These are phyloP conservation scores for Adela reaumurella DNA, from an alignment of 2,888 invertebrate genomes.

Conservation along the genomic window DNA sequence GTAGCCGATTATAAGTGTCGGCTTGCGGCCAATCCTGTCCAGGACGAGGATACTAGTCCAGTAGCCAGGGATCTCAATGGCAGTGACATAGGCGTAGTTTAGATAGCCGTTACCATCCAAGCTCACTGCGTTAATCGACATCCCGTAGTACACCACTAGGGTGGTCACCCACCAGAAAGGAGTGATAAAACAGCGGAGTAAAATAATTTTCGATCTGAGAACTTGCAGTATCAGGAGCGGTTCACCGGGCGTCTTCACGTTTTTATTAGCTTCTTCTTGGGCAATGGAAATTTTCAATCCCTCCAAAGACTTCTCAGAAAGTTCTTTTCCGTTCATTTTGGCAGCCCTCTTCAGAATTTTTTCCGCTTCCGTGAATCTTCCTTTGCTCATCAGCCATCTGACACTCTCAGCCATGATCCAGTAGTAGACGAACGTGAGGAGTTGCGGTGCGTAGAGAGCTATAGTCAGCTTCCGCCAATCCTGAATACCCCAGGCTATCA, in stretches of 20 bases:
- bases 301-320: slow-evolving; percentile 26
- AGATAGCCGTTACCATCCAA: slow-evolving; percentile 62
- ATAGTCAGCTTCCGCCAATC: slow-evolving; percentile 67
- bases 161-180: slow-evolving; percentile 65
- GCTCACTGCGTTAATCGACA: slow-evolving; percentile 62
- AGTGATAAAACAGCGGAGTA: slow-evolving; percentile 48
- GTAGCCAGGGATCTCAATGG: slow-evolving; percentile 62
- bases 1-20: slow-evolving; percentile 45
- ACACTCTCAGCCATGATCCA: slow-evolving; percentile 69
- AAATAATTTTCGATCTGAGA: slow-evolving; percentile 31
- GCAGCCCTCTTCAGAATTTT: slow-evolving; percentile 59
- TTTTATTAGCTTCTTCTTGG: background rate
- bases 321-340: slow-evolving; percentile 44
- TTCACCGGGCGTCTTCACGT: background rate
- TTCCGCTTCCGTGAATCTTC: slow-evolving; percentile 61
- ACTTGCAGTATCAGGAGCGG: slow-evolving; percentile 17
- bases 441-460: slow-evolving; percentile 63
- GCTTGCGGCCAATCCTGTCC: slow-evolving; percentile 48
- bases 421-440: slow-evolving; percentile 61
- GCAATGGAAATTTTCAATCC: slow-evolving; percentile 1
- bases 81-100: slow-evolving; percentile 58
- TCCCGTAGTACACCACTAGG: slow-evolving; percentile 64
- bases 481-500: slow-evolving; percentile 63
- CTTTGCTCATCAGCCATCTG: slow-evolving; percentile 72
- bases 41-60: slow-evolving; percentile 49